phyloP scores from a whole-genome alignment of 2,888 invertebrate genomes.

The Cylloceria caligata region DNA sequence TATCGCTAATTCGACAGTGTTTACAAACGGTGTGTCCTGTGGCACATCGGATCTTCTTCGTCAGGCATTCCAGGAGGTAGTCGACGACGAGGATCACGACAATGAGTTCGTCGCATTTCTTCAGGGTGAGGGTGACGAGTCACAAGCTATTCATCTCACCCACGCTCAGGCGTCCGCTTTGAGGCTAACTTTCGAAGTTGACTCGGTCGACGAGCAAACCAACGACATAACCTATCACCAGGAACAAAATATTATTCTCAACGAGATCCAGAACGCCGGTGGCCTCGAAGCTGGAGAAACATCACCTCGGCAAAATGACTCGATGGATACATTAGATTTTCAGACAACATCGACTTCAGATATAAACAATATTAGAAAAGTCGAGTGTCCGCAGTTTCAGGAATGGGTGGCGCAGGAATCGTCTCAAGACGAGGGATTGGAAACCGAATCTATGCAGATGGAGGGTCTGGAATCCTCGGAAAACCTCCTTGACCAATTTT shows the following conservation, averaged over 20 bases:
- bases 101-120: constrained; percentile 81
- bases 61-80: constrained; percentile 81
- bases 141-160: constrained; percentile 82
- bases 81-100: constrained; percentile 77
- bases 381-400: constrained; percentile 46
- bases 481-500: not conserved
- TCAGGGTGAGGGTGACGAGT: constrained; percentile 77
- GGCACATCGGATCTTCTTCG: constrained; percentile 79
- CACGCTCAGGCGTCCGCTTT: constrained; percentile 82
- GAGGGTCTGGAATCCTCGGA: constrained; percentile 42
- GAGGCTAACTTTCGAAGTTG: constrained; percentile 81
- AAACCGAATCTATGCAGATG: constrained; percentile 39
- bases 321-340: constrained; percentile 47
- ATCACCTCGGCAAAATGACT: constrained; percentile 12
- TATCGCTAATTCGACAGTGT: constrained; percentile 76
- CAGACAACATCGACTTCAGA: constrained; percentile 2
- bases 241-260: constrained; percentile 69
- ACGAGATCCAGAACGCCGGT: constrained; percentile 47
- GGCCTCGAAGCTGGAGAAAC: constrained; percentile 40
- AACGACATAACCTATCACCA: constrained; percentile 70
- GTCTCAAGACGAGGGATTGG: constrained; percentile 36
- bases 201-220: constrained; percentile 70
- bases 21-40: constrained; percentile 78
- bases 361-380: constrained; percentile 21
- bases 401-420: constrained; percentile 30